These are phyloP conservation scores for Sialis lutaria DNA, from an alignment of 2,888 invertebrate genomes.

Conservation along the genomic window DNA sequence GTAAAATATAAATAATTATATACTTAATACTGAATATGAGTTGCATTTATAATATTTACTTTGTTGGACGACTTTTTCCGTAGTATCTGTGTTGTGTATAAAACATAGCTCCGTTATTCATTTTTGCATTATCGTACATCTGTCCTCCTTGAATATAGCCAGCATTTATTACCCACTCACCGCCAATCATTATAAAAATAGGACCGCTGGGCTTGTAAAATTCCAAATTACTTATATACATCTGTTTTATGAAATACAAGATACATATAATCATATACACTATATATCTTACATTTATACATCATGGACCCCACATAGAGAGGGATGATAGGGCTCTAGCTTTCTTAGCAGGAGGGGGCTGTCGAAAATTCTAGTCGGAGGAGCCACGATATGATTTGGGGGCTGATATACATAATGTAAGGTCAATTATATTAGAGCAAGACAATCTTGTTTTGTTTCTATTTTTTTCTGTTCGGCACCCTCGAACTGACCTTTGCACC, in stretches of 20 bases:
- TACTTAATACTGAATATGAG: not conserved
- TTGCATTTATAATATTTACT: slow-evolving; percentile 26
- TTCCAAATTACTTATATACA: slow-evolving; percentile 31
- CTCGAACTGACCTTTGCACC: too few species aligned
- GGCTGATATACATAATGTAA: too few species aligned
- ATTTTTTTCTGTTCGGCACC: too few species aligned
- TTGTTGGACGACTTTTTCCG: slow-evolving; percentile 49
- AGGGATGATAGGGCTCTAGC: too few species aligned
- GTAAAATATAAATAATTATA: not conserved
- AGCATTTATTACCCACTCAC: slow-evolving; percentile 48
- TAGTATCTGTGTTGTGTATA: slow-evolving; percentile 70
- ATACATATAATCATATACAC: too few species aligned
- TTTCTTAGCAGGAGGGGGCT: too few species aligned
- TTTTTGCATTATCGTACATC: slow-evolving; percentile 37
- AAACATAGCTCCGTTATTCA: slow-evolving; percentile 41
- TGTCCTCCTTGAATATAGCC: slow-evolving; percentile 39
- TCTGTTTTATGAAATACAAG: slow-evolving; percentile 16
- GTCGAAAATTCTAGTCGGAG: too few species aligned
- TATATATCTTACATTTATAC: too few species aligned
- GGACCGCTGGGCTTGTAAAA: slow-evolving; percentile 31
- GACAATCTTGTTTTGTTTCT: too few species aligned
- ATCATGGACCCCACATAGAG: too few species aligned
- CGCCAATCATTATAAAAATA: slow-evolving; percentile 47
- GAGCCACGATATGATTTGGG: too few species aligned
- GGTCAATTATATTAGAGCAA: too few species aligned